phyloP scores from a whole-genome alignment of 2,797 vertebrate genomes.

The Microhierax caerulescens region DNA sequence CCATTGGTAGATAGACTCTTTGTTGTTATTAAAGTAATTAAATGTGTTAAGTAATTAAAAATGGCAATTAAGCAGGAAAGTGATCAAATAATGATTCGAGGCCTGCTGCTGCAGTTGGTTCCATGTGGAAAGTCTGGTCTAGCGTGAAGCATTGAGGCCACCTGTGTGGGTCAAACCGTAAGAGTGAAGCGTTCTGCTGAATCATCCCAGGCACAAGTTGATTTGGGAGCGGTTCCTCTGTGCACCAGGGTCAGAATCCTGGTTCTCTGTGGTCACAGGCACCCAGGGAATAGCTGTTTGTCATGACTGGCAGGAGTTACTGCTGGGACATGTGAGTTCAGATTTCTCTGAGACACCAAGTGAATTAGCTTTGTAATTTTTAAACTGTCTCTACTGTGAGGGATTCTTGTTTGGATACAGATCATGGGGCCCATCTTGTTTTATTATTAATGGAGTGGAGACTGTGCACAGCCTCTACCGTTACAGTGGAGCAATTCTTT shows the following conservation, averaged over 20 bases:
- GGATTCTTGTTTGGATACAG: neutral
- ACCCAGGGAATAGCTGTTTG: neutral
- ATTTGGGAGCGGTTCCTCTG: neutral
- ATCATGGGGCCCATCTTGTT: neutral
- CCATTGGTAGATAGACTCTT: neutral
- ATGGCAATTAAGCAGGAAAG: slow-evolving; percentile 18
- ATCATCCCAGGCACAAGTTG: neutral
- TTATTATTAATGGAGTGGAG: neutral
- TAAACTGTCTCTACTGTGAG: neutral
- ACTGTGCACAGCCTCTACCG: neutral
- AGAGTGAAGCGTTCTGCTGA: neutral
- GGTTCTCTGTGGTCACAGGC: neutral
- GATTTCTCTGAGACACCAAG: neutral
- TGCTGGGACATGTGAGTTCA: neutral
- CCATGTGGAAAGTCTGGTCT: rapidly evolving
- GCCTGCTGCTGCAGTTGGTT: neutral
- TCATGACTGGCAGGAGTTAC: neutral
- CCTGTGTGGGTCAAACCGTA: rapidly evolving
- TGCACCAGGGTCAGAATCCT: neutral
- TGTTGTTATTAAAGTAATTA: too few relatives aligned
- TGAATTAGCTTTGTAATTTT: neutral
- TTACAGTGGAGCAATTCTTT: neutral
- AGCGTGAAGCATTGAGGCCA: neutral
- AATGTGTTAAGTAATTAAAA: slow-evolving; percentile 44
- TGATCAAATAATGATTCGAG: neutral